These are phyloP conservation scores for Rhadina sibilatrix DNA, from an alignment of 2,113 vertebrate genomes.

Conservation along the genomic window DNA sequence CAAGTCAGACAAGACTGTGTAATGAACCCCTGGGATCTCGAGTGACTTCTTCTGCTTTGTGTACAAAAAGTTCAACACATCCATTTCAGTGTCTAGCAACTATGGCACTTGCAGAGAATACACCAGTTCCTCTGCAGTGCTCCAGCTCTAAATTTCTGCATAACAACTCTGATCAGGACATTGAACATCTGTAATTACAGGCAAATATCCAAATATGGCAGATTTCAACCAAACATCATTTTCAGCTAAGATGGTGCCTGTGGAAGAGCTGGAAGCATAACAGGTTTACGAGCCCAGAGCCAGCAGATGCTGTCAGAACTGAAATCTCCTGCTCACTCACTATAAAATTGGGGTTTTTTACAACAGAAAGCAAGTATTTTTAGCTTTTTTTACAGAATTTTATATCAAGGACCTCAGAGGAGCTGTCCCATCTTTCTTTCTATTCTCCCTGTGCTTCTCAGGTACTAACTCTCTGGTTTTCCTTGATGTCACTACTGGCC, in stretches of 20 bases:
- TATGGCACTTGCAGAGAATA: background rate
- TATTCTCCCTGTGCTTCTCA: background rate
- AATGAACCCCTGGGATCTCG: background rate
- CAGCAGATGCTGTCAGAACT: background rate
- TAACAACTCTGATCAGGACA: background rate
- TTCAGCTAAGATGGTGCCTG: background rate
- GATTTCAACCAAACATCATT: background rate
- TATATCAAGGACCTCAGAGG: background rate
- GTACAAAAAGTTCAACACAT: background rate
- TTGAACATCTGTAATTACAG: background rate
- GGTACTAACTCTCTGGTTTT: background rate
- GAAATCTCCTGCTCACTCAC: background rate
- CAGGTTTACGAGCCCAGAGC: background rate
- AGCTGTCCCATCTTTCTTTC: accelerated
- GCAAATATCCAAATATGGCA: background rate
- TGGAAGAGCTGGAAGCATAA: background rate
- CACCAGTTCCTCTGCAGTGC: background rate
- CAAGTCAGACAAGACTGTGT: background rate
- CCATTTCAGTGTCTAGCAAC: background rate
- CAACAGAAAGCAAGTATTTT: background rate
- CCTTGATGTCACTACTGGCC: background rate
- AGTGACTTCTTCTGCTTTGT: background rate
- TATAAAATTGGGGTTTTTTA: background rate
- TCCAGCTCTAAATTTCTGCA: background rate
- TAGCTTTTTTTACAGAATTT: background rate